Evolutionary conservation across 2,888 invertebrate genomes (phyloP).

Genomic region (Apamea crenata): DNA sequence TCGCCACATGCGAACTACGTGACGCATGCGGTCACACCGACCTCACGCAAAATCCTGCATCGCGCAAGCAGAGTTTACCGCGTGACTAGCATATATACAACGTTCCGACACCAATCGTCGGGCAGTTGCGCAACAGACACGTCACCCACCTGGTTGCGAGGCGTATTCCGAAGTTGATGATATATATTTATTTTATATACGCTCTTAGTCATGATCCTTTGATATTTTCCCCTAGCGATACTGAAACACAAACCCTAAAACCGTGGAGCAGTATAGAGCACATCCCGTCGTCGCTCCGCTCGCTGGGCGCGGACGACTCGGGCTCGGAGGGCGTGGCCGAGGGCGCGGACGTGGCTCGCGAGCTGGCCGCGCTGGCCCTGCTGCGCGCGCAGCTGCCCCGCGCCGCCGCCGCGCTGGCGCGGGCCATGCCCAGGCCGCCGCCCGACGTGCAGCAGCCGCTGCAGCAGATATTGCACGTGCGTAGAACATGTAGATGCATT

Average conservation of each 20-base stretch:
- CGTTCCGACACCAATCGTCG: no score
- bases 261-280: slow-evolving; percentile 61
- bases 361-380: slow-evolving; percentile 83
- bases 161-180: no score
- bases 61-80: no score
- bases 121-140: no score
- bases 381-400: slow-evolving; percentile 76
- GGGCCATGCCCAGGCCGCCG: slow-evolving; percentile 75
- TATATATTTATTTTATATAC: background rate
- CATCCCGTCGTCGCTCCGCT: background rate
- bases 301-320: slow-evolving; percentile 56
- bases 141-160: no score
- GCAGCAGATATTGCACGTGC: slow-evolving; percentile 55
- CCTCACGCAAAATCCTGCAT: no score
- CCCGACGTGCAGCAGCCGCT: slow-evolving; percentile 75
- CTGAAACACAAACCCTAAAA: slow-evolving; percentile 14
- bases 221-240: slow-evolving; percentile 14
- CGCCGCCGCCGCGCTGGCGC: slow-evolving; percentile 74
- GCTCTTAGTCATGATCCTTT: background rate
- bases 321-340: slow-evolving; percentile 82
- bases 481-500: no score
- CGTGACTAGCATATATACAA: no score
- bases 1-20: no score
- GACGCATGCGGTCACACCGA: no score
- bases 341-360: slow-evolving; percentile 85